Evolutionary conservation across 2,113 vertebrate genomes (phyloP).

Genomic region (Cinclus cinclus): DNA sequence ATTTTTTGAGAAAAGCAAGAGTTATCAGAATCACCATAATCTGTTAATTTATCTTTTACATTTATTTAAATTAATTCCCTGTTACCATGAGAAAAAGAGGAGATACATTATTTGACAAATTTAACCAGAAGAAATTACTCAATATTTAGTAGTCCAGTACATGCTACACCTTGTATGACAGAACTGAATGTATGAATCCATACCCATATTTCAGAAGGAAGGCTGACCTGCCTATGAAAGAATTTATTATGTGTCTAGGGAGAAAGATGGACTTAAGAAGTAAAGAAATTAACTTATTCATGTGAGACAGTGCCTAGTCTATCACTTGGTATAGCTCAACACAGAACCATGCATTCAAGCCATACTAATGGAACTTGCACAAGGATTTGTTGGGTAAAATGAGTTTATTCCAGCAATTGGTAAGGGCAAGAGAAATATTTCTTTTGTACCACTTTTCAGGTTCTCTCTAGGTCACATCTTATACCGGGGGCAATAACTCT

Average conservation of each 20-base stretch:
- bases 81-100: neutral
- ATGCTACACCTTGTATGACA: neutral
- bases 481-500: neutral
- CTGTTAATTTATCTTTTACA: neutral
- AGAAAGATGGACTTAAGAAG: neutral
- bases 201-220: neutral
- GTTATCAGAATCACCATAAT: neutral
- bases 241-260: neutral
- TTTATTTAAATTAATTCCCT: neutral
- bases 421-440: neutral
- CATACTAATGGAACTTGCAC: neutral
- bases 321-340: neutral
- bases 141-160: neutral
- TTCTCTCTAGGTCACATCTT: neutral
- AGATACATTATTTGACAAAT: neutral
- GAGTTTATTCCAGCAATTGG: neutral
- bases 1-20: neutral
- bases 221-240: neutral
- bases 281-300: neutral
- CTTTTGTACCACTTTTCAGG: neutral
- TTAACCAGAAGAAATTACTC: neutral
- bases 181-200: neutral
- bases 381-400: neutral
- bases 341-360: neutral
- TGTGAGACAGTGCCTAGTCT: neutral